phyloP scores from a whole-genome alignment of 2,113 vertebrate species.

The Pygoscelis antarcticus region DNA sequence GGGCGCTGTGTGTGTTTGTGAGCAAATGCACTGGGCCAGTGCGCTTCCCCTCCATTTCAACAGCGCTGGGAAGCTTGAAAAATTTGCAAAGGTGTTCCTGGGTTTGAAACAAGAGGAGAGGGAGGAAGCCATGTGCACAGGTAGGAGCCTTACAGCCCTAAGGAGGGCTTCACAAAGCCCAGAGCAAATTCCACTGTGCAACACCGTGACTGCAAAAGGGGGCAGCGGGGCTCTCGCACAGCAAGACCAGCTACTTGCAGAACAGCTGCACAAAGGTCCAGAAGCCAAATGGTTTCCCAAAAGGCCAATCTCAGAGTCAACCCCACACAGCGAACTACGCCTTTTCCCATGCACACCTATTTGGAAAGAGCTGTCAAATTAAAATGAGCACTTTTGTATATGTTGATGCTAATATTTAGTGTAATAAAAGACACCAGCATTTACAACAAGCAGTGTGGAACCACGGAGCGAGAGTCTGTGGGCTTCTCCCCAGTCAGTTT shows the following conservation, averaged over 20 bases:
- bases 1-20: rapidly evolving
- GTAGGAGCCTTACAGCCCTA: neutral
- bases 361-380: neutral
- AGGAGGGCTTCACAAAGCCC: neutral
- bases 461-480: rapidly evolving
- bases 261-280: neutral
- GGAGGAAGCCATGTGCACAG: neutral
- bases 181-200: neutral
- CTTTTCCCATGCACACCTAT: neutral
- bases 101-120: neutral
- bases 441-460: neutral
- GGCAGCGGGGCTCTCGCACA: rapidly evolving
- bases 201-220: neutral
- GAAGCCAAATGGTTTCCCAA: neutral
- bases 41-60: neutral
- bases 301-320: rapidly evolving
- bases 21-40: rapidly evolving
- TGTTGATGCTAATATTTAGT: neutral
- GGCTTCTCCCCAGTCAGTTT: neutral
- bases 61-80: neutral
- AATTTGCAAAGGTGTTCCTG: neutral
- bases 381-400: neutral
- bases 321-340: neutral
- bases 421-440: neutral
- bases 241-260: neutral